A percentile compares a stretch with the other conserved stretches of the same genome.
Conservation (phyloP, 1,140 invertebrate species). For the Ceratina japonica region DNA sequence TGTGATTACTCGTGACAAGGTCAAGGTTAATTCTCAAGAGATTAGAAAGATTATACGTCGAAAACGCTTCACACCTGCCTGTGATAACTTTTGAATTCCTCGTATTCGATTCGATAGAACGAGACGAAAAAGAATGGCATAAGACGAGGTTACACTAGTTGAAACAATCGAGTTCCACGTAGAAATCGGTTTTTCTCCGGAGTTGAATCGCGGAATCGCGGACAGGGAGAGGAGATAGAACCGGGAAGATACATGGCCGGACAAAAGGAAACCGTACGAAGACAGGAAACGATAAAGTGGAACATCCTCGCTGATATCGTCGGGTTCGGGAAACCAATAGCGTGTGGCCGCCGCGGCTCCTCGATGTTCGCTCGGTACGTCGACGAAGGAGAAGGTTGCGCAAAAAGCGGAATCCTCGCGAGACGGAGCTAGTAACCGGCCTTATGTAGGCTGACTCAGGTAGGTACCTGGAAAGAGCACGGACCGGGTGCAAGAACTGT, state of each 20-base stretch:
- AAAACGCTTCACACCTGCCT: no score
- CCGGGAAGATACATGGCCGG: neutral
- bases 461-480: slow-evolving; percentile 69
- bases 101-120: no score
- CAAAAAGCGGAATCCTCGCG: slow-evolving; percentile 71
- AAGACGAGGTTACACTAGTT: neutral
- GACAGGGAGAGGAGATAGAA: slow-evolving; percentile 11
- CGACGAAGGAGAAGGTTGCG: slow-evolving; percentile 49
- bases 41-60: no score
- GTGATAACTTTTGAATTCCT: no score
- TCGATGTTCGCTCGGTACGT: slow-evolving; percentile 33
- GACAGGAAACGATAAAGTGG: slow-evolving; percentile 63
- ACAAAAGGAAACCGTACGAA: slow-evolving; percentile 50
- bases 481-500: slow-evolving; percentile 60
- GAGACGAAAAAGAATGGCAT: no score
- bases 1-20: neutral
- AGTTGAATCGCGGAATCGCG: neutral
- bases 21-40: neutral
- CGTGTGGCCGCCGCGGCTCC: slow-evolving; percentile 23
- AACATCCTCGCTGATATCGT: slow-evolving; percentile 52
- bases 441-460: slow-evolving; percentile 74
- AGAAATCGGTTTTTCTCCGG: neutral
- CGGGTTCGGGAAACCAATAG: slow-evolving; percentile 42
- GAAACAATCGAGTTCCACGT: slow-evolving; percentile 14
- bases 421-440: slow-evolving; percentile 68